phyloP scores from a whole-genome alignment of 2,113 vertebrate genomes.

The Tichodroma muraria region DNA sequence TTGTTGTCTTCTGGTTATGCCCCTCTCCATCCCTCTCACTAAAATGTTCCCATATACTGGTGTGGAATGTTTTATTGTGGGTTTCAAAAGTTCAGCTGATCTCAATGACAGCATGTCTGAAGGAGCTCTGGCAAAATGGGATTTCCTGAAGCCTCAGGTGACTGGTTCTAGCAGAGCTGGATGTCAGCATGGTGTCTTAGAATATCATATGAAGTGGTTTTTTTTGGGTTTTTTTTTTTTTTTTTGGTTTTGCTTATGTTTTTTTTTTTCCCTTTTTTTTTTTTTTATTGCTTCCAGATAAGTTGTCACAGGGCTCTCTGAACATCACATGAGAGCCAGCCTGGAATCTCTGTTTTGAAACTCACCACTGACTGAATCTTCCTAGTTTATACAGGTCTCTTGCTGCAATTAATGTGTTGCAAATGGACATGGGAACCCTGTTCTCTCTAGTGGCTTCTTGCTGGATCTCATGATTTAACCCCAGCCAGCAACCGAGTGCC shows the following conservation, averaged over 20 bases:
- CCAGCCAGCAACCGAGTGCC: fast-evolving
- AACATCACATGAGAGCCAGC: background rate
- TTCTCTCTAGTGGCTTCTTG: background rate
- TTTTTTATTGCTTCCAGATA: background rate
- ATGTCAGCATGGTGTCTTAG: background rate
- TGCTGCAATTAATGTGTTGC: background rate
- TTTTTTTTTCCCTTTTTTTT: background rate
- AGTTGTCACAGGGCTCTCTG: background rate
- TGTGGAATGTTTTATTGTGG: background rate
- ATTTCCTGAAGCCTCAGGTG: background rate
- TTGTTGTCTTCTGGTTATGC: background rate
- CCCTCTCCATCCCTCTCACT: background rate
- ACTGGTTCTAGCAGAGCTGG: background rate
- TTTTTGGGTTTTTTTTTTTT: background rate
- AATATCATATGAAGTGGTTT: background rate
- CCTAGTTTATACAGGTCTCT: background rate
- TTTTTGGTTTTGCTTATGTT: fast-evolving
- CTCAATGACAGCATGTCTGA: background rate
- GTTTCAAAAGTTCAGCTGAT: background rate
- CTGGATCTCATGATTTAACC: background rate
- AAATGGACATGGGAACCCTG: background rate
- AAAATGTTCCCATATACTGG: background rate
- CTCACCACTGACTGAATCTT: background rate
- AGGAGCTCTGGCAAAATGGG: background rate
- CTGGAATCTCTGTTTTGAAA: background rate